phyloP scores from a whole-genome alignment of 2,797 vertebrate genomes.

The Clarias pachynema region DNA sequence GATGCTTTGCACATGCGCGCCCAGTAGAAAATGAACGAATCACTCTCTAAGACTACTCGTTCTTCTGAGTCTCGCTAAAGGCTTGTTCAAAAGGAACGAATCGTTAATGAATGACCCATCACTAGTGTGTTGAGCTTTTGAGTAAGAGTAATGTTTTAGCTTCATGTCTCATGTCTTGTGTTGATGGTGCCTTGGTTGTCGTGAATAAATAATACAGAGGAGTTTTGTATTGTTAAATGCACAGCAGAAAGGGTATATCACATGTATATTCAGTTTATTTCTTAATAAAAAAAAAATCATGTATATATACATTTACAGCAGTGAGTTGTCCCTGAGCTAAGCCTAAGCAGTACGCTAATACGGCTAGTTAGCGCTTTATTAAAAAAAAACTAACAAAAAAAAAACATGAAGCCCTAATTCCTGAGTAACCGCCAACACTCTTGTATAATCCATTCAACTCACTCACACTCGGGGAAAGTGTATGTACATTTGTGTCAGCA shows the following conservation, averaged over 20 bases:
- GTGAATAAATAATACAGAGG: constrained; percentile 54
- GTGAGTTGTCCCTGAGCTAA: background rate
- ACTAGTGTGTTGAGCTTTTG: background rate
- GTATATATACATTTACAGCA: background rate
- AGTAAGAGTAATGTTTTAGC: background rate
- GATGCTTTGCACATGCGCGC: no score
- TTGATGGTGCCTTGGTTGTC: background rate
- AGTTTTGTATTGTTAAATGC: background rate
- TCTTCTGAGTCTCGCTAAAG: no score
- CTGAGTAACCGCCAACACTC: background rate
- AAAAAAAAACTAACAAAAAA: background rate
- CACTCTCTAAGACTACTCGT: no score
- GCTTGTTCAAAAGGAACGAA: no score
- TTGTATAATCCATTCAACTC: background rate
- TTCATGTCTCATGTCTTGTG: constrained; percentile 4
- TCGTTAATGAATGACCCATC: no score
- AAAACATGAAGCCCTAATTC: background rate
- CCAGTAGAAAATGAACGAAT: no score
- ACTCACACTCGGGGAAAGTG: background rate
- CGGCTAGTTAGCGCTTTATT: constrained; percentile 12
- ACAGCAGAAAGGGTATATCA: background rate
- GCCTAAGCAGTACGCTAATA: background rate
- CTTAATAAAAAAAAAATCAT: background rate
- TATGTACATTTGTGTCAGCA: background rate
- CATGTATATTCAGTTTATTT: no score